These are phyloP conservation scores for Cotesia vestalis DNA, from an alignment of 1,140 invertebrate species.

Conservation along the genomic window DNA sequence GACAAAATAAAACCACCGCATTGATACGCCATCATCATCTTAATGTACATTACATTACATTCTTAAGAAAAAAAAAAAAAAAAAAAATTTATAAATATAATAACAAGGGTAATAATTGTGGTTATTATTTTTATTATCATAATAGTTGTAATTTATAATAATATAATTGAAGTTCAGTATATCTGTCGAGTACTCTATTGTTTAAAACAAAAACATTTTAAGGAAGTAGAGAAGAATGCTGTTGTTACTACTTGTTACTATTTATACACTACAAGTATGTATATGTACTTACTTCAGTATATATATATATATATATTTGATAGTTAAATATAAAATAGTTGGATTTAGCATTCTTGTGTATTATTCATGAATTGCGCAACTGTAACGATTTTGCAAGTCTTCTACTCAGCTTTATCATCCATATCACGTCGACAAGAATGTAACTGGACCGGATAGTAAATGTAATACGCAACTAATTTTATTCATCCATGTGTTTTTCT, in stretches of 20 bases:
- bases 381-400: constrained; percentile 20
- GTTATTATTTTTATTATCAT: no score
- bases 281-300: neutral
- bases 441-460: constrained; percentile 34
- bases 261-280: no score
- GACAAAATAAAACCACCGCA: constrained; percentile 1
- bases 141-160: no score
- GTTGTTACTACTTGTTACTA: no score
- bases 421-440: constrained; percentile 33
- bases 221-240: neutral
- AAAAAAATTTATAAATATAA: no score
- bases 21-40: no score
- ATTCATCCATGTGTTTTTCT: constrained; percentile 24
- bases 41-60: no score
- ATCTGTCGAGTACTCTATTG: no score
- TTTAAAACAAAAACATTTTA: neutral
- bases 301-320: neutral
- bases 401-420: constrained; percentile 24
- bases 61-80: no score
- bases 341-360: constrained; percentile 14
- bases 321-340: neutral
- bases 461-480: constrained; percentile 32
- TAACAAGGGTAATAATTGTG: no score
- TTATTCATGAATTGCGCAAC: constrained; percentile 28
- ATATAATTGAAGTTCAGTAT: no score